Evolutionary conservation across 2,113 vertebrate species (phyloP), one percentile per base, ranked within the genome.

Genomic region (Myrmophylax atrothorax): DNA sequence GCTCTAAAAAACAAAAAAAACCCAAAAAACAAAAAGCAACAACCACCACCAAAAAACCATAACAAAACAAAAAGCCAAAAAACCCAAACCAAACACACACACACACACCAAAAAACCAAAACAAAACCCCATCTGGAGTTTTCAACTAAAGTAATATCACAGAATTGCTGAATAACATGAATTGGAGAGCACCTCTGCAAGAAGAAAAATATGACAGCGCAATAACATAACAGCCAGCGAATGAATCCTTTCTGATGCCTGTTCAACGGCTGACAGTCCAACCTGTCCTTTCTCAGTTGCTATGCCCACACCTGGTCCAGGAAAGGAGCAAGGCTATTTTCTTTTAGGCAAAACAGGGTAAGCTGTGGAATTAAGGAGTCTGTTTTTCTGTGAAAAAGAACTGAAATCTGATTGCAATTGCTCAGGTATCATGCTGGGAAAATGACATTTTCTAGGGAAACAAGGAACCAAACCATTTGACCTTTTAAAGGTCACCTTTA

Each of bases 401-500:
- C 10, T 59, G 68, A 74, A 95, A 94, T 47, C 19, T 74, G 25
- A 50, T 38, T 70, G 44, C 64, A 95, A 5, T 26, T 81, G 33
- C 47, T 89, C 38, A 81, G 8, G 16, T 75, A 46, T 77, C 68
- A 63, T 42, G 64, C 81, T 95, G 81, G 14, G 33, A 59, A 87
- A 87, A 38, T 53, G 69, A 11, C 53, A 91, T 95, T 89, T 96
- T 93, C 80, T 84, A 29, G 31, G 38, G 52, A 94, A 94, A 93
- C 23, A 74, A 93, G 63, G 55, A 94, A 87, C 28, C 42, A 96
- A 84, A 87, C 12, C 7, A 52, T 70, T 67, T 91, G 56, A 74
- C 81, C 60, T 95, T 96, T 89, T 70, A 84, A 93, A 94, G 73
- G 55, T 86, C 84, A 84, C 8, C 40, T 89, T 81, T 87, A 89